Evolutionary conservation across 2,888 invertebrate genomes (phyloP), one percentile per base, ranked within the genome.

Genomic region (Calephelis perditalis): DNA sequence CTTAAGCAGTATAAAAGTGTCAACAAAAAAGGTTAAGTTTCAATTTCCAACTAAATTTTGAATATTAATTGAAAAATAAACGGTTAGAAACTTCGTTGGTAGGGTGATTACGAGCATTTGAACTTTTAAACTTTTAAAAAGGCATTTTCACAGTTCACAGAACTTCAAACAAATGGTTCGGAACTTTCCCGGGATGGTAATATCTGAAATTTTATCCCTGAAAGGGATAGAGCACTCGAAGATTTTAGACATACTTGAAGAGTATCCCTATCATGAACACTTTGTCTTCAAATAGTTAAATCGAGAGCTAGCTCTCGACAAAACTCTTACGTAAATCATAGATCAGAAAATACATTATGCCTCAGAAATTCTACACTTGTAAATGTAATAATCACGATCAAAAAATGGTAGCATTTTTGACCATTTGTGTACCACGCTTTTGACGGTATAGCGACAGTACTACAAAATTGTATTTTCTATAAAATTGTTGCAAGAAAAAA

Each of bases 121-220:
- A 52, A 52, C 52, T 52, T 52, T 35, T 52, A 52, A 52, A 52
- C 52, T 52, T 52, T 52, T 52, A 35, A 52, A 52, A 36, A 35
- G 52, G 52, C 26, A 52, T 52, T 52, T 52, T 52, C 52, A 52
- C 52, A 52, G 52, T 52, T 52, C 52, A 52, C 35, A 52, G 52
- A 52, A 36, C 52, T 52, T 52, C 52, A 52, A 52, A 52, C 52
- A 52, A 52, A 52, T 35, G 52, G 52, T 26, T 36, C 11, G 52
- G 52, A 52, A 52, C 35, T 52, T 9, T 35, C 52, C 52, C 52
- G 26, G 35, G 26, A 35, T n/a, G 35, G 52, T 52, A 52, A 35
- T 52, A 35, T 52, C 52, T 52, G 52, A 52, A 52, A 52, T 52
- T 52, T 52, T 52, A 52, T 52, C 26, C 52, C 35, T 52, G 35